Evolutionary conservation across 1,140 invertebrate species (phyloP).

Genomic region (Sycophila sp.): DNA sequence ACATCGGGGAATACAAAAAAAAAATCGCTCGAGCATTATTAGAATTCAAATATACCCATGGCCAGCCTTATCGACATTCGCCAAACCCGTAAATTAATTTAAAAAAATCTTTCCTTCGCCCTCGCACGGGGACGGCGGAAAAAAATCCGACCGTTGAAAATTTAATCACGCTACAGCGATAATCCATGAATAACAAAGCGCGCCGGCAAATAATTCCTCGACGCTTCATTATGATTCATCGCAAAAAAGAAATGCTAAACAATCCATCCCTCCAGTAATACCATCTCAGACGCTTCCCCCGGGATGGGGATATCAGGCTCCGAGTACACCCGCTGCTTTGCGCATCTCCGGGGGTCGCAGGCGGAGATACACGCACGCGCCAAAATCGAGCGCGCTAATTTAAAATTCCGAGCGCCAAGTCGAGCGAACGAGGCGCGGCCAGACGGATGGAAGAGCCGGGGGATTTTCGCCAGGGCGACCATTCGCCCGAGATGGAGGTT

Average conservation of each 20-base stretch:
- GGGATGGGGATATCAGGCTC: background rate
- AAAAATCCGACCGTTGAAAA: too few species aligned
- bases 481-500: too few species aligned
- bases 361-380: background rate
- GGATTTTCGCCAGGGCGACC: background rate
- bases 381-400: background rate
- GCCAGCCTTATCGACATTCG: too few species aligned
- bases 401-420: slow-evolving; percentile 1
- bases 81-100: too few species aligned
- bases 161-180: background rate
- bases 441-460: background rate
- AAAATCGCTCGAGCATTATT: too few species aligned
- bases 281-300: too few species aligned
- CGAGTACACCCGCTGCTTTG: too few species aligned
- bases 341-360: background rate
- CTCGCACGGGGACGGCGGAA: too few species aligned
- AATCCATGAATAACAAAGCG: background rate
- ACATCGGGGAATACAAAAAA: too few species aligned
- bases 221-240: slow-evolving; percentile 10
- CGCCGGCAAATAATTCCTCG: background rate
- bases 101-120: too few species aligned
- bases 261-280: background rate
- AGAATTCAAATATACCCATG: too few species aligned
- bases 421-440: background rate
- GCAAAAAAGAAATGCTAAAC: background rate